These are phyloP conservation scores for Corythucha ciliata DNA, from an alignment of 2,888 invertebrate genomes.

Conservation along the genomic window DNA sequence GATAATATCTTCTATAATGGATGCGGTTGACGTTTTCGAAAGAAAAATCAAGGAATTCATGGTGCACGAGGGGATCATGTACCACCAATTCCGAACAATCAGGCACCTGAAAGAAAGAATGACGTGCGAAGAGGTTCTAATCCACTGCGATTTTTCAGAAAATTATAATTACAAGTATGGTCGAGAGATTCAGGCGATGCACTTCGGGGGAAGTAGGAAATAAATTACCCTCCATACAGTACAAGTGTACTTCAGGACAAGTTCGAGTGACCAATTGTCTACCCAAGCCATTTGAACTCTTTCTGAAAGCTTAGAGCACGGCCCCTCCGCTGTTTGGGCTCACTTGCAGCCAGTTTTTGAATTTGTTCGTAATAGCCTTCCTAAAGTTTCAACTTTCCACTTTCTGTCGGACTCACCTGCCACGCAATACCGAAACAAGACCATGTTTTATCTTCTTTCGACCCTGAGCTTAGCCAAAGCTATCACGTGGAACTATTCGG, in stretches of 20 bases:
- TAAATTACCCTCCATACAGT: conserved; percentile 4
- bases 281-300: conserved; percentile 2
- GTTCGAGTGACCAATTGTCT: neutral
- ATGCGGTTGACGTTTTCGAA: conserved; percentile 13
- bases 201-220: too few species aligned
- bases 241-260: conserved; percentile 5
- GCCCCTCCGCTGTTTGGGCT: conserved; percentile 8
- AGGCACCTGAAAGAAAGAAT: conserved; percentile 29
- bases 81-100: conserved; percentile 18
- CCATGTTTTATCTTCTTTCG: conserved; percentile 16
- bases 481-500: too few species aligned
- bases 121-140: conserved; percentile 29
- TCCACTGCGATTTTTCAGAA: conserved; percentile 40
- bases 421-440: conserved; percentile 14
- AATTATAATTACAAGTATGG: conserved; percentile 35
- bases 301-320: conserved; percentile 7
- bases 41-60: conserved; percentile 6
- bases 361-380: neutral
- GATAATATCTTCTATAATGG: conserved; percentile 4
- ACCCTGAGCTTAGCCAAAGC: too few species aligned
- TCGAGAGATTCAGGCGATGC: neutral
- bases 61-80: conserved; percentile 15
- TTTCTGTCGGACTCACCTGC: conserved; percentile 12
- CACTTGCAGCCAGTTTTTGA: conserved; percentile 8
- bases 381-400: neutral